Base-by-base conservation (phyloP, 2,113 vertebrate genomes). In the Pachyramphus minor region DNA sequence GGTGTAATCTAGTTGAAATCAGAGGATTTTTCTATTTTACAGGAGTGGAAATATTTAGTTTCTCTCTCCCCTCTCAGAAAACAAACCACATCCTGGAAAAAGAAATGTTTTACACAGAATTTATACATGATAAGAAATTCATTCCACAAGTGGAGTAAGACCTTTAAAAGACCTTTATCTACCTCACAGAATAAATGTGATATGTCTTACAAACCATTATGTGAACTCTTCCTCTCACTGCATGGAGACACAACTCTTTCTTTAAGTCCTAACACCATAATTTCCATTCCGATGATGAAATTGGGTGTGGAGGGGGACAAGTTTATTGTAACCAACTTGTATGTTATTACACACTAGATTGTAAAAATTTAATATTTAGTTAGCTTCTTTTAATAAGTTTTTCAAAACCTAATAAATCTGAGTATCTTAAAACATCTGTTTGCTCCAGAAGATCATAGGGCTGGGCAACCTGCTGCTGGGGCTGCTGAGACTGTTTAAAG, bases 161-260 rank as follows among this genome's bases (percentile, higher is more conserved):
- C 97, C 97, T 98, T 98, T 98, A 97, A 97, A 97, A 97, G 98
- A 98, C 97, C 97, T 98, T 98, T 98, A 97, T 97, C 96, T 97
- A 93, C 93, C 92, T 96, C 96, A 95, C 89, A 97, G 97, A 97
- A 98, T 97, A 97, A 97, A 98, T 97, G 96, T 97, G 96, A 96
- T 98, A 96, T 96, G 97, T 96, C 90, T 97, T 98, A 94, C 87
- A 97, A 97, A 97, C 98, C 94, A 89, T 97, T 97, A 97, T 96
- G 95, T 44, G 92, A 96, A 96, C 93, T 96, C 95, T 97, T 90
- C 94, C 93, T 96, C 92, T 88, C 16, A 13, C 23, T 97, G 97
- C 90, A 96, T 92, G 95, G 95, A 97, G 97, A 97, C 96, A 80
- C 90, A 97, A 76, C 89, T 76, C 75, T 95, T 75, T 96, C 93